phyloP scores from a whole-genome alignment of 2,113 vertebrate genomes.

The Clarias batrachus region DNA sequence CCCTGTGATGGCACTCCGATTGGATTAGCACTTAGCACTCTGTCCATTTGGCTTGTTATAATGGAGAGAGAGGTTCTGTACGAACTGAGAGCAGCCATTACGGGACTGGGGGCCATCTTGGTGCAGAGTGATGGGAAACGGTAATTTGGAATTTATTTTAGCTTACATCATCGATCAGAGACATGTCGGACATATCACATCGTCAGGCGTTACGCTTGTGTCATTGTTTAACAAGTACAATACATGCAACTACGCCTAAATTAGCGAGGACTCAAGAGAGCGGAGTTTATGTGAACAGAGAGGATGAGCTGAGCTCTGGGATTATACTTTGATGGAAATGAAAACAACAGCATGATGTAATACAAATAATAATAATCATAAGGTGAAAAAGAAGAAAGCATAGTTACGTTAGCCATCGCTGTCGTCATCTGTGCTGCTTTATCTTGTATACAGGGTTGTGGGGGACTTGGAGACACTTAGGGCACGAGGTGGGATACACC shows the following conservation, averaged over 20 bases:
- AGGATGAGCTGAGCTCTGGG: neutral
- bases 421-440: too few relatives aligned
- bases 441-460: too few relatives aligned
- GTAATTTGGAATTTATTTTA: constrained; percentile 12
- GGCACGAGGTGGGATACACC: too few relatives aligned
- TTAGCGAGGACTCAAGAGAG: constrained; percentile 1
- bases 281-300: neutral
- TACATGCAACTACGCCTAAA: neutral
- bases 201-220: neutral
- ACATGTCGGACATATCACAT: neutral
- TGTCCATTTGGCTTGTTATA: constrained; percentile 40
- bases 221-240: neutral
- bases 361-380: neutral
- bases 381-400: neutral
- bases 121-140: constrained; percentile 33
- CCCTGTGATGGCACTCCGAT: constrained; percentile 35
- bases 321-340: neutral
- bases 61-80: constrained; percentile 16
- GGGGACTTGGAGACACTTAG: too few relatives aligned
- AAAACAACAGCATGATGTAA: neutral
- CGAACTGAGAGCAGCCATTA: constrained; percentile 28
- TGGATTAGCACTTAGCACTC: constrained; percentile 39
- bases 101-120: constrained; percentile 18
- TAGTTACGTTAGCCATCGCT: neutral
- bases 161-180: constrained; percentile 18